Percentiles rank a stretch among this genome's conserved stretches.
Conservation (phyloP, 1,140 invertebrate genomes). For the Bombus turneri region DNA sequence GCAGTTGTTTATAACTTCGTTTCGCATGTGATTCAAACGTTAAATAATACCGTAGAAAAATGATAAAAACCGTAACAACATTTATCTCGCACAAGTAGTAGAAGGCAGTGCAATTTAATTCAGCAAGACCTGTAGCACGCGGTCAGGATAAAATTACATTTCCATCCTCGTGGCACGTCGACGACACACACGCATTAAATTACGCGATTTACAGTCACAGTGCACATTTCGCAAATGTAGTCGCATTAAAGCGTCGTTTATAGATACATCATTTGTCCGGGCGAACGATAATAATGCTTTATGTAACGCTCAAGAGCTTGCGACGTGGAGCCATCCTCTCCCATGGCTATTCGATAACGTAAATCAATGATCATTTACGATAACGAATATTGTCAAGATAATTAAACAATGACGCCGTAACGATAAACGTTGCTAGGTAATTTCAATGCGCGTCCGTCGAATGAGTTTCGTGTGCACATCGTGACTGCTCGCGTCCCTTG, state of each 20-base stretch:
- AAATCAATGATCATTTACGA: conserved; percentile 54
- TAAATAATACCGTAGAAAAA: neutral
- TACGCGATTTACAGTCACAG: conserved; percentile 49
- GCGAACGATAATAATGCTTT: conserved; percentile 49
- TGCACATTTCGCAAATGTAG: conserved; percentile 42
- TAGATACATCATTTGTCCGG: conserved; percentile 52
- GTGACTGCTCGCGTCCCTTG: neutral
- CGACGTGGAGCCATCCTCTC: neutral
- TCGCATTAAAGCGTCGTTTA: conserved; percentile 55
- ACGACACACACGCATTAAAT: conserved; percentile 52
- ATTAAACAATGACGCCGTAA: conserved; percentile 53
- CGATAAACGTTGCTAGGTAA: conserved; percentile 43
- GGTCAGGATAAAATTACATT: conserved; percentile 34
- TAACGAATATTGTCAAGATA: conserved; percentile 56
- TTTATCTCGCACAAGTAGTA: neutral
- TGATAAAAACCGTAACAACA: too few species aligned
- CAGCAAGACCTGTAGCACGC: too few species aligned
- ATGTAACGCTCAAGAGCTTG: conserved; percentile 30
- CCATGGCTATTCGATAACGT: conserved; percentile 21
- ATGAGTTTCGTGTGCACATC: neutral
- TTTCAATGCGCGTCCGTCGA: conserved; percentile 12
- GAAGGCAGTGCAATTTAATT: neutral
- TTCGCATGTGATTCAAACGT: neutral
- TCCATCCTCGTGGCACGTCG: conserved; percentile 5
- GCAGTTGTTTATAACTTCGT: neutral